Evolutionary conservation across 2,797 vertebrate genomes (phyloP), one percentile per base, ranked within the genome.

Genomic region (Eospalax fontanierii): DNA sequence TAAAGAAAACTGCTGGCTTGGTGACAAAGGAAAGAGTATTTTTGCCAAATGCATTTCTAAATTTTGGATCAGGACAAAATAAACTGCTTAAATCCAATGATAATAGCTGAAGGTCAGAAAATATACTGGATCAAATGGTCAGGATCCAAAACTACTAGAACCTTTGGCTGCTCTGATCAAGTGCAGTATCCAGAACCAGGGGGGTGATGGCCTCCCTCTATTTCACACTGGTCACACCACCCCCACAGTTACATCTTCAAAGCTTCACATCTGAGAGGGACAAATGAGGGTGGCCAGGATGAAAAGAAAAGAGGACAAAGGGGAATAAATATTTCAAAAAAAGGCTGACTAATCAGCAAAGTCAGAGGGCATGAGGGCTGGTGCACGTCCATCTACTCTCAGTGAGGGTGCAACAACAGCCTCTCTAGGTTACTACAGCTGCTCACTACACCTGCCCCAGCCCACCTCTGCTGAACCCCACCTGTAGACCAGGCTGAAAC

Each of bases 81-180:
- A 30, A 78, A 71, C 1, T 83, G 38, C 16, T 82, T 61, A 86
- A 83, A 63, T 26, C 38, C 43, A 66, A 24, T 35, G 30, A 91
- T 40, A 89, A 10, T 91, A 96, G 24, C 63, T 50, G 50, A 93
- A n/a, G 59, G 76, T 78, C 46, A 94, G 78, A 35, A 93, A 57
- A 94, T 59, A 78, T 0, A 38, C 1, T 57, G 15, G n/a, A 80
- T 75, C 65, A 65, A 87, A 81, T 0, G 19, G 76, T 82, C 26
- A 89, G n/a, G 75, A 83, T 12, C 26, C 30, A 61, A 76, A 79
- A 70, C 71, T 10, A 46, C 40, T 0, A 61, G 71, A 65, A 75
- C 83, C 21, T 40, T 46, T 18, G 54, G 50, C 12, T 54, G 1
- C 35, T 54, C 73, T 68, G 35, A 73, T 28, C 79, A 73, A 73